Evolutionary conservation across 1,140 invertebrate species (phyloP).

Genomic region (Platyscapa corneri): DNA sequence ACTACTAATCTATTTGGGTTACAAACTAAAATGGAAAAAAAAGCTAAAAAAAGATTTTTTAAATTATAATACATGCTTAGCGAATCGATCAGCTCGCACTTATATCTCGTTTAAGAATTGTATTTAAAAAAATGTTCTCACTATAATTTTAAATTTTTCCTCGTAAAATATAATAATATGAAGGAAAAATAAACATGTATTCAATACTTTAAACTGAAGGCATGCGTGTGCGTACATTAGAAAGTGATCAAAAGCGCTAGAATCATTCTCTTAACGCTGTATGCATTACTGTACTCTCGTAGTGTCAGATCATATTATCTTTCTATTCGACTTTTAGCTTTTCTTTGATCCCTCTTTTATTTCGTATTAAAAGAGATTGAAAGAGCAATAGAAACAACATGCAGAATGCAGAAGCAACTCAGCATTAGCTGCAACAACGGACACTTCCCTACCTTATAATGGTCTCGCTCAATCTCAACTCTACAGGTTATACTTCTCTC

Average conservation of each 20-base stretch:
- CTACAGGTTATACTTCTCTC: background rate
- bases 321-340: background rate
- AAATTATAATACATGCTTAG: background rate
- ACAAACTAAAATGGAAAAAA: no score
- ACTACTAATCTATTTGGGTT: no score
- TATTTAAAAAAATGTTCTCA: slow-evolving; percentile 1
- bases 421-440: background rate
- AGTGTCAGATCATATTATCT: no score
- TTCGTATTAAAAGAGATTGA: background rate
- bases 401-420: background rate
- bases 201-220: background rate
- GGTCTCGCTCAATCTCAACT: background rate
- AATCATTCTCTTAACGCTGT: background rate
- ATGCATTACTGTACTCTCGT: background rate
- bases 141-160: background rate
- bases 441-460: slow-evolving; percentile 26
- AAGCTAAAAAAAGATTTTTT: no score
- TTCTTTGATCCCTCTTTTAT: background rate
- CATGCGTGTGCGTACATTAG: no score
- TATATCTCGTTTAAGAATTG: slow-evolving; percentile 40
- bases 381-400: background rate
- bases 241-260: background rate
- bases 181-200: background rate
- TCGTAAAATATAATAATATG: background rate
- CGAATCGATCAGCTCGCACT: slow-evolving; percentile 24